phyloP scores from a whole-genome alignment of 2,113 vertebrate genomes.

The Tachuris rubrigastra region DNA sequence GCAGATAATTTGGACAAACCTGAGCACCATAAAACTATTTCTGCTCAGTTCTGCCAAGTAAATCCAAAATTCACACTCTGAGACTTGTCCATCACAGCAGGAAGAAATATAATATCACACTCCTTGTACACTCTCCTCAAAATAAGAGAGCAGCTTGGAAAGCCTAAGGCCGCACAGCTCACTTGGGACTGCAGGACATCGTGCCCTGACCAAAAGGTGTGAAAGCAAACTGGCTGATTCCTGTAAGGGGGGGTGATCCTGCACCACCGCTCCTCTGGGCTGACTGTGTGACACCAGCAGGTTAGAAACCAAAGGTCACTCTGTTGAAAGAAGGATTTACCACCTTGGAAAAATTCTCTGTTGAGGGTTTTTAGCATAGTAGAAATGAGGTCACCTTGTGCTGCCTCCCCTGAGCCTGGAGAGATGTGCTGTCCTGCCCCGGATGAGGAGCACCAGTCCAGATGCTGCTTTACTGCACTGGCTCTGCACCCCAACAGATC shows the following conservation, averaged over 20 bases:
- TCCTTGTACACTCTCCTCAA: neutral
- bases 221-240: neutral
- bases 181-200: accelerated
- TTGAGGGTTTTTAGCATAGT: neutral
- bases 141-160: neutral
- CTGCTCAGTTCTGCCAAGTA: neutral
- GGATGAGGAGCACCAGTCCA: accelerated
- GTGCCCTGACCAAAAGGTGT: accelerated
- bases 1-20: neutral
- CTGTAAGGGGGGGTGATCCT: accelerated
- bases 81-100: neutral
- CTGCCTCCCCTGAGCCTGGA: neutral
- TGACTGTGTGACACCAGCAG: accelerated
- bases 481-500: neutral
- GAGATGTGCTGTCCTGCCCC: accelerated
- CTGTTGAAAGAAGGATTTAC: neutral
- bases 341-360: neutral
- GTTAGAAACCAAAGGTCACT: neutral
- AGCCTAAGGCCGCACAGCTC: neutral
- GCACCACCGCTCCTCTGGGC: neutral
- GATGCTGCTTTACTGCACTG: neutral
- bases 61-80: neutral
- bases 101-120: neutral
- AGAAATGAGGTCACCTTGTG: neutral
- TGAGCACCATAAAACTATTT: neutral